Evolutionary conservation across 2,888 invertebrate genomes (phyloP).

Genomic region (Sphecodes monilicornis): DNA sequence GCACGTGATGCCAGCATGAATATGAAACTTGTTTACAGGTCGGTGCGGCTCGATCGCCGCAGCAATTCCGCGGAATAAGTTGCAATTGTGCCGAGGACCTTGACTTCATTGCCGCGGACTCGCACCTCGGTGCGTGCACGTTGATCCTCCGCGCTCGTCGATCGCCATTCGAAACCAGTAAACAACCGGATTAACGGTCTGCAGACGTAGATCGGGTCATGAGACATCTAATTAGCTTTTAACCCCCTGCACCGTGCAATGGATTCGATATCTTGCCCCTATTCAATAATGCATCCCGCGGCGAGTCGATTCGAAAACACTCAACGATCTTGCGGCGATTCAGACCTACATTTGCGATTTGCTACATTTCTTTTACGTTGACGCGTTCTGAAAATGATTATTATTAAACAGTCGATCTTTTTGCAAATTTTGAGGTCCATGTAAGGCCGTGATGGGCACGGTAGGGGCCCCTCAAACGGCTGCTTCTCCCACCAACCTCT

Average conservation of each 20-base stretch:
- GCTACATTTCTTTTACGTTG: too few relatives aligned
- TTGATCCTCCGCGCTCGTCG: background rate
- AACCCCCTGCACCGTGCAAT: background rate
- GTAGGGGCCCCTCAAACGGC: too few relatives aligned
- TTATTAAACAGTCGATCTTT: too few relatives aligned
- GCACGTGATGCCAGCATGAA: slow-evolving; percentile 58
- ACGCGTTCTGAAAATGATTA: too few relatives aligned
- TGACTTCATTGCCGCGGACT: slow-evolving; percentile 60
- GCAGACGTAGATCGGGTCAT: background rate
- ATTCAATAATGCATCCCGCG: background rate
- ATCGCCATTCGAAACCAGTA: slow-evolving; percentile 27
- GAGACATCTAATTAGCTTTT: background rate
- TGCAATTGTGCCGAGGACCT: slow-evolving; percentile 65
- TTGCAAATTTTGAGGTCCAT: too few relatives aligned
- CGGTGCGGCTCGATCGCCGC: slow-evolving; percentile 36
- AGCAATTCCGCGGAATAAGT: slow-evolving; percentile 55
- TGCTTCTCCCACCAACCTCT: too few relatives aligned
- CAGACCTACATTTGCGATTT: too few relatives aligned
- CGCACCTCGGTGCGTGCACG: slow-evolving; percentile 15
- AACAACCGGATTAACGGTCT: slow-evolving; percentile 6
- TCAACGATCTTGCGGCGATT: background rate
- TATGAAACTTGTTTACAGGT: slow-evolving; percentile 70
- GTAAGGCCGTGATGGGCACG: too few relatives aligned
- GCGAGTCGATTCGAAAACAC: background rate
- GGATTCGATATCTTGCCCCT: background rate